Percentiles rank a stretch among this genome's conserved stretches.
phyloP scores from a whole-genome alignment of 2,888 invertebrate genomes.

The Parnassius apollo region DNA sequence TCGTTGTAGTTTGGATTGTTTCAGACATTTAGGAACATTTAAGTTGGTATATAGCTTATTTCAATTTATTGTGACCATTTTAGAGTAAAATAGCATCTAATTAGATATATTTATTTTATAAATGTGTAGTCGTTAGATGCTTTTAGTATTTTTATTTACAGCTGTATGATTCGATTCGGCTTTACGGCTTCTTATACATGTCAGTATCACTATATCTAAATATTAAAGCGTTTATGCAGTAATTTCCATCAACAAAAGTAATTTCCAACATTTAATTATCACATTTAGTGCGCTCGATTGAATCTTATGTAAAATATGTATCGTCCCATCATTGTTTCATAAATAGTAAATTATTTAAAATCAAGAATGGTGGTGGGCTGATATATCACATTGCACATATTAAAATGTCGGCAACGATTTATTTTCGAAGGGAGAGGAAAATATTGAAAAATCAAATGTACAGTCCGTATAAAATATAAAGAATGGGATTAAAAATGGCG shows the following conservation, averaged over 20 bases:
- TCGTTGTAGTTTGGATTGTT: constrained; percentile 13
- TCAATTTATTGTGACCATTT: neutral
- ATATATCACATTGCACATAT: too few species aligned
- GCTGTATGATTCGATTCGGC: neutral
- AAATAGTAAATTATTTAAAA: too few species aligned
- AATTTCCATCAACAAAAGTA: too few species aligned
- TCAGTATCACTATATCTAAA: constrained; percentile 2
- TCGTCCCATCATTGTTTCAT: neutral
- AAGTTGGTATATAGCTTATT: constrained; percentile 1
- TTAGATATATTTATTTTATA: neutral
- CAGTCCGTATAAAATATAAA: too few species aligned
- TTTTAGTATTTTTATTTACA: constrained; percentile 11
- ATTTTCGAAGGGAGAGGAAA: too few species aligned
- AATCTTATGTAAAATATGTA: too few species aligned
- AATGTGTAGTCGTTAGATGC: constrained; percentile 8
- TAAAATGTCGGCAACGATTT: too few species aligned
- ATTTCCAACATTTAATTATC: too few species aligned
- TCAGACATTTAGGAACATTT: neutral
- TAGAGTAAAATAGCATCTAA: neutral
- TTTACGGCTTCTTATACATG: neutral
- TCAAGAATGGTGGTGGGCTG: too few species aligned
- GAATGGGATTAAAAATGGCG: too few species aligned
- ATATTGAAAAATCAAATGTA: too few species aligned
- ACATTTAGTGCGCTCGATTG: too few species aligned
- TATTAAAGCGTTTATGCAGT: neutral